phyloP scores from a whole-genome alignment of 2,888 invertebrate species.

The Halocaridina rubra region DNA sequence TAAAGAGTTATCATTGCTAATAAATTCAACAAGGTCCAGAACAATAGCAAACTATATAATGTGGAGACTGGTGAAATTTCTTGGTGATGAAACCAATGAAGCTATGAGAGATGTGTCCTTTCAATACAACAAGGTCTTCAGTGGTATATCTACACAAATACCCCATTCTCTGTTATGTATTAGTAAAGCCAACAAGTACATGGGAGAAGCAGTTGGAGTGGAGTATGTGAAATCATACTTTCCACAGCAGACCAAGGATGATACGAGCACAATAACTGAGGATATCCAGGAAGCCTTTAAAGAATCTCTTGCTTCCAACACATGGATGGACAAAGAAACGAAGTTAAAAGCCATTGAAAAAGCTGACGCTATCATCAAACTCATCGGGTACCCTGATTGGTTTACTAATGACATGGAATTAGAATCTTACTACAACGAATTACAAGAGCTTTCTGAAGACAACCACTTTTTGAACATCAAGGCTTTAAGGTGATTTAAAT shows the following conservation, averaged over 20 bases:
- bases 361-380: conserved; percentile 65
- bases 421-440: conserved; percentile 1
- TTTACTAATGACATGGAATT: conserved; percentile 29
- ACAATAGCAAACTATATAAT: conserved; percentile 70
- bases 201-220: conserved; percentile 64
- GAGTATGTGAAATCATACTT: conserved; percentile 67
- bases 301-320: conserved; percentile 69
- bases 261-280: conserved; percentile 68
- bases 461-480: conserved; percentile 68
- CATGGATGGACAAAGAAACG: conserved; percentile 73
- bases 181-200: conserved; percentile 49
- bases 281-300: conserved; percentile 71
- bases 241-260: conserved; percentile 66
- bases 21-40: conserved; percentile 64
- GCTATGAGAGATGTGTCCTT: conserved; percentile 65
- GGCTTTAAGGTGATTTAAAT: conserved; percentile 17
- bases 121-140: conserved; percentile 65
- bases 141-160: conserved; percentile 64
- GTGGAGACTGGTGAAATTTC: conserved; percentile 68
- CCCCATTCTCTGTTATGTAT: conserved; percentile 65
- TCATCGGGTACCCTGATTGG: conserved; percentile 56
- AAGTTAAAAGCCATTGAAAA: conserved; percentile 71
- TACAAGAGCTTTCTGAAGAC: not conserved
- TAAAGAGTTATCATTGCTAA: not conserved
- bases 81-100: conserved; percentile 66